These are phyloP conservation scores for Lepidochitona cinerea DNA, from an alignment of 2,888 invertebrate genomes.

Conservation along the genomic window DNA sequence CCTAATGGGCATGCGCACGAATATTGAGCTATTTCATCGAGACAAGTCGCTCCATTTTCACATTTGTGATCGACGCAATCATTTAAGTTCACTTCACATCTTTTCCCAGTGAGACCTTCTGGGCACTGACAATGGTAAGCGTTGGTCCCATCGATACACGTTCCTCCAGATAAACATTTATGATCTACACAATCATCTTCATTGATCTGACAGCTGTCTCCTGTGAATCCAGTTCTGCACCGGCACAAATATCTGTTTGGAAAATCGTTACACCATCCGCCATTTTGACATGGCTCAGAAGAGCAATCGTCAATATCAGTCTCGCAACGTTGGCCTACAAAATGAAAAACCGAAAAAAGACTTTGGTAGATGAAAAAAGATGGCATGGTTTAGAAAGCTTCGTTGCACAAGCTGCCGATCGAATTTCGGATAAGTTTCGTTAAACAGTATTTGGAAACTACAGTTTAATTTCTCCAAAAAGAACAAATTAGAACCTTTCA, in stretches of 20 bases:
- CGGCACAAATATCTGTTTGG: not conserved
- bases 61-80: not conserved
- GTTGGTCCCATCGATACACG: not conserved
- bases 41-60: not conserved
- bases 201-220: not conserved
- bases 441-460: too few relatives aligned
- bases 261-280: not conserved
- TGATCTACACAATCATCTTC: not conserved
- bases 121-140: not conserved
- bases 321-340: not conserved
- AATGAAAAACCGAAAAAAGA: not conserved
- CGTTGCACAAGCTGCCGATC: too few relatives aligned
- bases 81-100: not conserved
- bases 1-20: not conserved
- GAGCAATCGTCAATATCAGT: not conserved
- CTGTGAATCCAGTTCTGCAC: not conserved
- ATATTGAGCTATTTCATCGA: not conserved
- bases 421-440: too few relatives aligned
- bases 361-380: too few relatives aligned
- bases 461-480: too few relatives aligned
- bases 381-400: too few relatives aligned
- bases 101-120: not conserved
- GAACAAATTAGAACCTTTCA: too few relatives aligned
- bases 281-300: not conserved
- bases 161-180: not conserved